These are phyloP conservation scores for Agelaius tricolor DNA, from an alignment of 2,113 vertebrate species.

Conservation along the genomic window DNA sequence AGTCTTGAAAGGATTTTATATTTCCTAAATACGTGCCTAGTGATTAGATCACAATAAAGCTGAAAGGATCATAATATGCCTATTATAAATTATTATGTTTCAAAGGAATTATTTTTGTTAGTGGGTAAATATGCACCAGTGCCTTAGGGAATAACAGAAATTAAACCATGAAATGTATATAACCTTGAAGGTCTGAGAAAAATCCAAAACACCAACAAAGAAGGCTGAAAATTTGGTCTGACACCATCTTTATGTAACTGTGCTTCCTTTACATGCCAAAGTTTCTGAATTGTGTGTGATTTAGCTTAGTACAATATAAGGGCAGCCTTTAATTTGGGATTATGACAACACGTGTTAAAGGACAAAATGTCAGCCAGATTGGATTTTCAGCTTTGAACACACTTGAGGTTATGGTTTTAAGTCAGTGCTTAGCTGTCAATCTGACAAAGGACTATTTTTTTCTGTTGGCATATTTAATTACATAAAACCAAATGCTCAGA, in stretches of 20 bases:
- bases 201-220: conserved; percentile 5
- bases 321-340: conserved; percentile 19
- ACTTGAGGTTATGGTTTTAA: conserved; percentile 1
- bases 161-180: background rate
- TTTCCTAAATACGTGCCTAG: background rate
- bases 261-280: background rate
- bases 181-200: conserved; percentile 24
- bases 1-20: conserved; percentile 16
- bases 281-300: background rate
- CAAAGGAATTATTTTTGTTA: conserved; percentile 13
- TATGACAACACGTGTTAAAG: background rate
- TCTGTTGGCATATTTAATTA: background rate
- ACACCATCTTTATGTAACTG: background rate
- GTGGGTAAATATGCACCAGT: conserved; percentile 18
- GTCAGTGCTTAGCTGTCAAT: background rate
- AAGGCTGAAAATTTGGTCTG: background rate
- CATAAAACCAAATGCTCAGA: background rate
- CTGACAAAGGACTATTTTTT: background rate
- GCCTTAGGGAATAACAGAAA: conserved; percentile 26
- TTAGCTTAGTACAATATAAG: background rate
- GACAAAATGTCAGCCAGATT: conserved; percentile 28
- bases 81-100: conserved; percentile 41
- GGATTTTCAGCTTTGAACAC: conserved; percentile 23
- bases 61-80: conserved; percentile 1
- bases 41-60: conserved; percentile 32